These are phyloP conservation scores for Pocillopora damicornis DNA, from an alignment of 64 coral and sea anemone genomes.

Conservation along the genomic window DNA sequence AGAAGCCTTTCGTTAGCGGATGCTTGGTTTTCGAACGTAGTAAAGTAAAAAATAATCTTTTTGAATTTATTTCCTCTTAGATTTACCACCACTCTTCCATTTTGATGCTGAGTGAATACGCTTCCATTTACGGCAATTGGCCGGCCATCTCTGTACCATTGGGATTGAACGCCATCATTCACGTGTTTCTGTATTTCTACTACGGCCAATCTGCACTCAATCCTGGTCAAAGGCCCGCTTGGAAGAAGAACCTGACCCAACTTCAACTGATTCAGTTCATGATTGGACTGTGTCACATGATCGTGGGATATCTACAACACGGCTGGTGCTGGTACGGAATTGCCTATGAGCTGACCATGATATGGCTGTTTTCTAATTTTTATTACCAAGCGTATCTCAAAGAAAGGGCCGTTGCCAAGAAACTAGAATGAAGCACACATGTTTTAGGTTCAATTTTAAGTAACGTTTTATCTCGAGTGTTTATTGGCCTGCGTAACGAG, in stretches of 20 bases:
- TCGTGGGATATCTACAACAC: slow-evolving; percentile 65
- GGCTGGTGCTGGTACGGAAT: slow-evolving; percentile 75
- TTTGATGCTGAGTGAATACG: slow-evolving; percentile 63
- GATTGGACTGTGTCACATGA: slow-evolving; percentile 59
- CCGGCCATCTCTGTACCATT: slow-evolving; percentile 63
- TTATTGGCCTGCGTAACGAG: no score
- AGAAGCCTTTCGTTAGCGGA: no score
- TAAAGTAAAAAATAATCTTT: background rate
- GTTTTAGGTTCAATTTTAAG: background rate
- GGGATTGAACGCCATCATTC: slow-evolving; percentile 69
- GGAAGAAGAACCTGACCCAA: slow-evolving; percentile 72
- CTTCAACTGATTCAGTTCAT: slow-evolving; percentile 75
- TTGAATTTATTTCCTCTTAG: background rate
- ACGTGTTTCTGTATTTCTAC: slow-evolving; percentile 86
- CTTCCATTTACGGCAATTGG: slow-evolving; percentile 56
- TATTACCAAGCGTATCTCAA: slow-evolving; percentile 79
- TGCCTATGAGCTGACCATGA: slow-evolving; percentile 74
- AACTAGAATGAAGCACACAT: slow-evolving; percentile 6
- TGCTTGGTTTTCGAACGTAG: no score
- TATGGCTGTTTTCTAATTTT: slow-evolving; percentile 74
- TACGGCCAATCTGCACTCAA: slow-evolving; percentile 67
- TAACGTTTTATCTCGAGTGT: no score
- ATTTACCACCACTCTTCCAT: slow-evolving; percentile 80
- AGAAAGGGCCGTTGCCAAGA: slow-evolving; percentile 32
- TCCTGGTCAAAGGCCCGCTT: slow-evolving; percentile 57